A percentile compares a stretch with the other conserved stretches of the same genome.
These are phyloP conservation scores for Stegophylla sp. DNA, from an alignment of 2,888 invertebrate genomes.

Conservation along the genomic window DNA sequence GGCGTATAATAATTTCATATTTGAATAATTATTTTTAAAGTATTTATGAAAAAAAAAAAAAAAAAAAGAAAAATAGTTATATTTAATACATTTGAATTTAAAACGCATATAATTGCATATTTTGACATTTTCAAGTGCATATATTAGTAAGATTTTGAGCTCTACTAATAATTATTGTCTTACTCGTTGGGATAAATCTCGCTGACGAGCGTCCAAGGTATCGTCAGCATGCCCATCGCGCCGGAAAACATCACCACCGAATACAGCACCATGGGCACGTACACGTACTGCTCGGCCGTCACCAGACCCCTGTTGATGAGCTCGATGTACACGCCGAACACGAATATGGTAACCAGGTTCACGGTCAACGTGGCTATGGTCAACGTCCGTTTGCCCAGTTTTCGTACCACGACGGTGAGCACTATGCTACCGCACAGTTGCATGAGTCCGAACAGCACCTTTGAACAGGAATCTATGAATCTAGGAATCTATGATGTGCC, in stretches of 20 bases:
- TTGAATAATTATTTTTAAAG: too few relatives aligned
- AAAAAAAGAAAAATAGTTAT: too few relatives aligned
- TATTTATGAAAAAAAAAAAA: too few relatives aligned
- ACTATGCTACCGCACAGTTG: constrained; percentile 33
- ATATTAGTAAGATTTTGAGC: too few relatives aligned
- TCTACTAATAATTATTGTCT: neutral
- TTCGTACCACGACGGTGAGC: neutral
- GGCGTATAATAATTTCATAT: too few relatives aligned
- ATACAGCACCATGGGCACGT: constrained; percentile 4
- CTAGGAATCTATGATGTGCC: too few relatives aligned
- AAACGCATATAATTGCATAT: too few relatives aligned
- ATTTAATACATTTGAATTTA: too few relatives aligned
- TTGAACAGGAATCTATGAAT: too few relatives aligned
- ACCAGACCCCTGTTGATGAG: neutral
- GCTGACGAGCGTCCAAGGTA: constrained; percentile 45
- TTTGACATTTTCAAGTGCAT: too few relatives aligned
- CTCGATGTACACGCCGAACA: constrained; percentile 14
- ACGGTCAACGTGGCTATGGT: neutral
- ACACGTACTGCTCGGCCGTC: neutral
- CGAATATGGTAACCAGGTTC: constrained; percentile 11
- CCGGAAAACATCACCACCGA: constrained; percentile 29
- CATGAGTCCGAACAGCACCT: constrained; percentile 38
- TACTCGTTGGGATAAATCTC: constrained; percentile 47
- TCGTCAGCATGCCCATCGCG: constrained; percentile 30
- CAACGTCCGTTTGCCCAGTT: constrained; percentile 22